Conservation (phyloP, 2,797 vertebrate genomes). For the Eulemur mongoz region DNA sequence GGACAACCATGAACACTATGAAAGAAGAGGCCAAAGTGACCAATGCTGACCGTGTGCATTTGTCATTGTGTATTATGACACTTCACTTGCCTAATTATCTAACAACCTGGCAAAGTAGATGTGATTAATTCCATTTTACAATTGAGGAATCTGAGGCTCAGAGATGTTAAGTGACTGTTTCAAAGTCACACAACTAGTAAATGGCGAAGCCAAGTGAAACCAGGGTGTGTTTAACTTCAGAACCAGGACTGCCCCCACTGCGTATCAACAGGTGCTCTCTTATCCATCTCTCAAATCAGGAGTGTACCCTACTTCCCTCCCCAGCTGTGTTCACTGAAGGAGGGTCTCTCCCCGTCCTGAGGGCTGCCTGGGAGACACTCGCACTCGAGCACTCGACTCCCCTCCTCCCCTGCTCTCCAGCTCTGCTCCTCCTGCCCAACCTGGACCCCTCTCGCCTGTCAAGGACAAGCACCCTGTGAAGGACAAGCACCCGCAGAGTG, state of each 20-base stretch:
- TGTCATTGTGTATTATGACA: background rate
- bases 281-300: background rate
- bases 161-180: background rate
- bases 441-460: background rate
- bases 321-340: background rate
- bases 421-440: background rate
- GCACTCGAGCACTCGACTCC: background rate
- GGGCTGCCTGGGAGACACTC: background rate
- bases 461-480: conserved; percentile 16
- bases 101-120: background rate
- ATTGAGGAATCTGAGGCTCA: background rate
- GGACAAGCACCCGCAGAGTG: conserved; percentile 53
- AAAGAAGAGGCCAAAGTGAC: background rate
- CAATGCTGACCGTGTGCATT: accelerated
- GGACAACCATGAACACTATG: background rate
- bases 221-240: background rate
- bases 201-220: background rate
- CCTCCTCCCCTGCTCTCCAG: background rate
- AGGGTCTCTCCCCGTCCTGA: background rate
- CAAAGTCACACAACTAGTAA: background rate
- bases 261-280: accelerated
- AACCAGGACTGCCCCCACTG: background rate
- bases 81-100: background rate
- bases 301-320: background rate
- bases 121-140: background rate